Percentiles rank a stretch among this genome's conserved stretches.
These are phyloP conservation scores for Fregata magnificens DNA, from an alignment of 2,113 vertebrate species.

Conservation along the genomic window DNA sequence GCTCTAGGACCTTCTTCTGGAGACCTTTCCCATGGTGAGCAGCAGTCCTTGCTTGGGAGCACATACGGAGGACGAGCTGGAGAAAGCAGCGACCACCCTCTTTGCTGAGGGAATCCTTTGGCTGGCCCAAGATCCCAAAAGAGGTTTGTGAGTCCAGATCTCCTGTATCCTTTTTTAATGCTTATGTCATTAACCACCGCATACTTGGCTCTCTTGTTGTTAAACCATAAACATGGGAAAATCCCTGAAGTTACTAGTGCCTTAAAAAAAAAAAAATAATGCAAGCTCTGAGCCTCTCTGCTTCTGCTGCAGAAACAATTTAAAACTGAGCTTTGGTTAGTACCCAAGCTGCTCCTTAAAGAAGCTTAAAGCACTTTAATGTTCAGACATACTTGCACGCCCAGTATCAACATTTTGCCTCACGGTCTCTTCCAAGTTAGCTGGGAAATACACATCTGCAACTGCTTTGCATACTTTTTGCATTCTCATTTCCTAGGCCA, in stretches of 20 bases:
- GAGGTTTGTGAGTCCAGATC: not conserved
- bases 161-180: not conserved
- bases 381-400: not conserved
- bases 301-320: constrained; percentile 11
- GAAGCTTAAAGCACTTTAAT: constrained; percentile 8
- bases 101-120: not conserved
- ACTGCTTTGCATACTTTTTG: constrained; percentile 26
- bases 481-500: constrained; percentile 18
- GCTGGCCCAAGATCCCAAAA: not conserved
- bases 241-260: constrained; percentile 3
- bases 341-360: constrained; percentile 12
- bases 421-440: not conserved
- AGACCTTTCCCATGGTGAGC: not conserved
- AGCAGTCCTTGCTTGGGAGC: not conserved
- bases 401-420: not conserved
- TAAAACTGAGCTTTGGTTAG: not conserved
- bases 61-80: rapidly evolving
- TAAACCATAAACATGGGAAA: constrained; percentile 19
- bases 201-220: not conserved
- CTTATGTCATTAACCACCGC: not conserved
- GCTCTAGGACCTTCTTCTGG: not conserved
- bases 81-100: not conserved
- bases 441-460: constrained; percentile 19
- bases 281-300: not conserved
- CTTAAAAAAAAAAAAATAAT: constrained; percentile 9